Evolutionary conservation across 1,140 invertebrate species (phyloP).

Genomic region (Metaphire vulgaris): DNA sequence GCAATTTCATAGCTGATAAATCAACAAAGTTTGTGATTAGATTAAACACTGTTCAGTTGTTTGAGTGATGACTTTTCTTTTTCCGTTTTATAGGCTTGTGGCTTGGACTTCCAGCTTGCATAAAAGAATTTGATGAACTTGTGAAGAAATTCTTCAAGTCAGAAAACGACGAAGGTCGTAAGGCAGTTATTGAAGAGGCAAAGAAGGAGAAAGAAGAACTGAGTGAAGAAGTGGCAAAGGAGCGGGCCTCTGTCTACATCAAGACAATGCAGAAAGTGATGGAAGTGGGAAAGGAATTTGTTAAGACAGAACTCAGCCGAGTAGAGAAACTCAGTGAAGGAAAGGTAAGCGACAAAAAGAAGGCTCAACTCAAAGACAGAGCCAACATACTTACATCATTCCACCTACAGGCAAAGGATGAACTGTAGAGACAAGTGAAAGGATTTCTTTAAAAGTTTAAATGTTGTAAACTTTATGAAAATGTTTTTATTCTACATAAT

Average conservation of each 20-base stretch:
- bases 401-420: not conserved
- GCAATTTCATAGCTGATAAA: too few species aligned
- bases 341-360: conserved; percentile 83
- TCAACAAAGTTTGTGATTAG: too few species aligned
- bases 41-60: too few species aligned
- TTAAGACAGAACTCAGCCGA: conserved; percentile 69
- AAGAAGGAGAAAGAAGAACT: conserved; percentile 36
- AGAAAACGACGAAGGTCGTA: conserved; percentile 51
- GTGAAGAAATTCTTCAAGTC: conserved; percentile 64
- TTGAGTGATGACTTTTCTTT: too few species aligned
- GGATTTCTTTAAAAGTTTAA: too few species aligned
- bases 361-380: conserved; percentile 68
- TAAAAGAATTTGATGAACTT: conserved; percentile 74
- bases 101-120: conserved; percentile 76
- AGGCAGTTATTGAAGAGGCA: conserved; percentile 55
- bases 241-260: conserved; percentile 69
- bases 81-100: conserved; percentile 68
- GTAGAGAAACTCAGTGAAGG: conserved; percentile 72
- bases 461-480: too few species aligned
- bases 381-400: conserved; percentile 76
- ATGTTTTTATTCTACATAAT: too few species aligned
- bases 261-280: conserved; percentile 75
- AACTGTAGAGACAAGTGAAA: too few species aligned
- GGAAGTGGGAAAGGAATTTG: conserved; percentile 73
- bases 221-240: conserved; percentile 36